Evolutionary conservation across 2,797 vertebrate genomes (phyloP).

Genomic region (Apodemus agrarius): DNA sequence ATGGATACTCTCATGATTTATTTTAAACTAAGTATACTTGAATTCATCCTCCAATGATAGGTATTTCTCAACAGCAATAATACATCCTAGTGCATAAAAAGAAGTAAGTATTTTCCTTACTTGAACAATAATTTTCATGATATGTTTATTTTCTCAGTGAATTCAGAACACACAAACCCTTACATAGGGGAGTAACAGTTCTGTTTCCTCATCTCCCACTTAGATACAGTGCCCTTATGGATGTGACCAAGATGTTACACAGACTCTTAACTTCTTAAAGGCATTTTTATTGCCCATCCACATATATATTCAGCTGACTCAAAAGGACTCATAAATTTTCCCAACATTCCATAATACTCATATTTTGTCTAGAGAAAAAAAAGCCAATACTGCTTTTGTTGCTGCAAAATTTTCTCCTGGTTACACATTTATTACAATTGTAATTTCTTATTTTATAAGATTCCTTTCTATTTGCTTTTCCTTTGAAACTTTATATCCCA

Average conservation of each 20-base stretch:
- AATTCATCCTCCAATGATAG: background rate
- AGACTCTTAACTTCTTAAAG: background rate
- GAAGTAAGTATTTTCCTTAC: background rate
- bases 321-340: constrained; percentile 20
- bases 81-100: background rate
- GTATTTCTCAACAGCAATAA: background rate
- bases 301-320: background rate
- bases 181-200: background rate
- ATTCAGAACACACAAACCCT: background rate
- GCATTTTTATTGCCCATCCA: background rate
- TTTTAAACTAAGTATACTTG: constrained; percentile 23
- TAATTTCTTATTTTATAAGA: constrained; percentile 3
- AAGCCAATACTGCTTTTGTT: background rate
- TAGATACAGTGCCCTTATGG: background rate
- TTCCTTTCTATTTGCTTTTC: background rate
- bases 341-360: background rate
- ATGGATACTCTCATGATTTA: background rate
- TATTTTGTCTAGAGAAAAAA: background rate
- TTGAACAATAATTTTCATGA: background rate
- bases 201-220: background rate
- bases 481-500: background rate
- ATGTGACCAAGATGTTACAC: background rate
- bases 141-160: background rate
- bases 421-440: background rate
- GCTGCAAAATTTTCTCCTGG: background rate